Conservation (phyloP, 2,113 vertebrate species). For the Calyptomena viridis region DNA sequence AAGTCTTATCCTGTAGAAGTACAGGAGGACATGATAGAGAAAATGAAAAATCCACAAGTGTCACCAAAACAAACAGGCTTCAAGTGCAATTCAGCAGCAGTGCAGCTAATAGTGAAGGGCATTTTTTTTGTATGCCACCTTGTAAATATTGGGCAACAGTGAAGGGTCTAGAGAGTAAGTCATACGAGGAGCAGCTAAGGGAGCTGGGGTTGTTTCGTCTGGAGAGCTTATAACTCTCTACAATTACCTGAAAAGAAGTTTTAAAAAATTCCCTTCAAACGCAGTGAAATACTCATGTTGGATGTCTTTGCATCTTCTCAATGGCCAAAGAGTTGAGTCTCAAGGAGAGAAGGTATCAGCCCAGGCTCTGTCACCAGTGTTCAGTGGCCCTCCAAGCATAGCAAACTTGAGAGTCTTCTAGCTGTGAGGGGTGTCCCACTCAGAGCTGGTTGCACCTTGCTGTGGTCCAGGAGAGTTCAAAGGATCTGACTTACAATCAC, state of each 20-base stretch:
- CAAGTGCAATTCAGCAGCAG: not conserved
- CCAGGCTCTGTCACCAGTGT: not conserved
- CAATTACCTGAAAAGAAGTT: not conserved
- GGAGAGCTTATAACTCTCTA: not conserved
- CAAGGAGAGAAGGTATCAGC: not conserved
- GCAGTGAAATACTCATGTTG: not conserved
- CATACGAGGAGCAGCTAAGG: fast-evolving
- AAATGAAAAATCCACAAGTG: not conserved
- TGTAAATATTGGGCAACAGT: not conserved
- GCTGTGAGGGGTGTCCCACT: not conserved
- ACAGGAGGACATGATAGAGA: not conserved
- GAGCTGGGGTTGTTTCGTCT: not conserved
- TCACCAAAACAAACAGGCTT: not conserved
- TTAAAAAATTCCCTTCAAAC: not conserved
- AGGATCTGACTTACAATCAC: not conserved
- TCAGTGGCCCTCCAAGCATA: not conserved
- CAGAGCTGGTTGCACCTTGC: not conserved
- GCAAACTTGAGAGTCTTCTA: not conserved
- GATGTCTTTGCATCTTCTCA: not conserved
- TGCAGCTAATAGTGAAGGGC: not conserved
- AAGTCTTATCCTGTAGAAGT: not conserved
- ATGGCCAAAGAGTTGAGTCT: not conserved
- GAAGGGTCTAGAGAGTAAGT: not conserved
- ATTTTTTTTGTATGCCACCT: not conserved
- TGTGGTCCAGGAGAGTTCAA: not conserved